Evolutionary conservation across 2,888 invertebrate genomes (phyloP), one percentile per base, ranked within the genome.

Genomic region (Pantelozetes paolii): DNA sequence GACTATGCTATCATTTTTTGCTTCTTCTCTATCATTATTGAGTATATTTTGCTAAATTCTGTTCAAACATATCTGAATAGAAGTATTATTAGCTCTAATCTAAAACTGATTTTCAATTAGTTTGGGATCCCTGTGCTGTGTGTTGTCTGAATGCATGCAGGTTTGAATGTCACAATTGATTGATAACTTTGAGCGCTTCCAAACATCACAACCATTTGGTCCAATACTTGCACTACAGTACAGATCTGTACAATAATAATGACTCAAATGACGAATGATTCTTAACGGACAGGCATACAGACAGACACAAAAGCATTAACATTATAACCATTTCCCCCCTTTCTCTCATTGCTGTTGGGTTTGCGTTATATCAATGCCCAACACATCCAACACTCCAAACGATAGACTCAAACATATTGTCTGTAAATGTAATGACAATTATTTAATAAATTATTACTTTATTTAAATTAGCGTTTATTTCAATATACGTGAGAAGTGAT

Each of bases 231-330:
- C 18, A 45, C 36, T 36, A 36, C n/a, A n/a, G n/a, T n/a, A n/a
- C n/a, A n/a, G 42, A 42, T 18, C 20, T 18, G 26, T 13, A 57
- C 62, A 62, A 62, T 62, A 62, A 30, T 62, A 62, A 62, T 62
- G 62, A 62, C 62, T 62, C 62, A 62, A 62, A 62, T 62, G 62
- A 62, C 62, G 62, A 62, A 62, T 62, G 62, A 62, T 62, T 62
- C 30, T 62, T 62, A 62, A n/a, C 30, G 62, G 62, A 62, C 62
- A 36, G 62, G 30, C 62, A 62, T 26, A n/a, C 30, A 32, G 62
- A 62, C 62, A 36, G 62, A 62, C 62, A 62, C 32, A 62, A 62
- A 62, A 62, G 62, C 62, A 62, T 62, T 62, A 62, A 62, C 32
- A 30, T 62, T 62, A 45, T n/a, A 62, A 30, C 62, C 62, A 62